phyloP scores from a whole-genome alignment of 2,797 vertebrate species.

The Acanthis flammea region DNA sequence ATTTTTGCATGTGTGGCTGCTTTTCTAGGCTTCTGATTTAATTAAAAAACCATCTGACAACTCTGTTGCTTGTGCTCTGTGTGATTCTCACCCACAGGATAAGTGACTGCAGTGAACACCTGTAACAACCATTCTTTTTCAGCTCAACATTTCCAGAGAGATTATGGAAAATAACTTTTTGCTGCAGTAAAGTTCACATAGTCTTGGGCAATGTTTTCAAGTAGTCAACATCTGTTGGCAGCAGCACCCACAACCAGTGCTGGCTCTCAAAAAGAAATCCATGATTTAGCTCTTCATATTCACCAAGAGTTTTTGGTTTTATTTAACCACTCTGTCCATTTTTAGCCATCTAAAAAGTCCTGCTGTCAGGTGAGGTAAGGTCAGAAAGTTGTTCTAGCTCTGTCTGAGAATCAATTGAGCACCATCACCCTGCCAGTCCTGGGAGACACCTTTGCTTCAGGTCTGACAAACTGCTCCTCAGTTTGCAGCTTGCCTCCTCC shows the following conservation, averaged over 20 bases:
- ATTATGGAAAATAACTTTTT: slow-evolving; percentile 48
- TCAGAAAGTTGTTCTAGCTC: slow-evolving; percentile 27
- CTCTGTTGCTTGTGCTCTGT: not conserved
- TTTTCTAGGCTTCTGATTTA: not conserved
- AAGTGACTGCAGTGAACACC: not conserved
- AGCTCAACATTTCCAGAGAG: slow-evolving; percentile 23
- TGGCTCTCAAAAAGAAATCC: not conserved
- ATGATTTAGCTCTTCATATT: not conserved
- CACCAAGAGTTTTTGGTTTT: not conserved
- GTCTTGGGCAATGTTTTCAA: slow-evolving; percentile 41
- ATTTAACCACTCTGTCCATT: not conserved
- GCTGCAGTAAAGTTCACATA: slow-evolving; percentile 20
- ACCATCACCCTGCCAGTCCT: slow-evolving; percentile 6
- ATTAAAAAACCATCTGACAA: not conserved
- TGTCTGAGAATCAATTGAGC: slow-evolving; percentile 30
- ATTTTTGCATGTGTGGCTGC: not conserved
- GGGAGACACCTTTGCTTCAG: slow-evolving; percentile 49
- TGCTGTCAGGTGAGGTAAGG: slow-evolving; percentile 5
- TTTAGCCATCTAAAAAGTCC: slow-evolving; percentile 1
- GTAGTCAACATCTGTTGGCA: slow-evolving; percentile 59
- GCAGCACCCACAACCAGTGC: not conserved
- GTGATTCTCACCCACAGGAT: not conserved
- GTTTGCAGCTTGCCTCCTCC: slow-evolving; percentile 51
- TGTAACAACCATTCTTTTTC: slow-evolving; percentile 4
- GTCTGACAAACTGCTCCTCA: slow-evolving; percentile 56